Percentiles rank a stretch among this genome's conserved stretches.
These are phyloP conservation scores for Baccha elongata DNA, from an alignment of 2,888 invertebrate species.

Conservation along the genomic window DNA sequence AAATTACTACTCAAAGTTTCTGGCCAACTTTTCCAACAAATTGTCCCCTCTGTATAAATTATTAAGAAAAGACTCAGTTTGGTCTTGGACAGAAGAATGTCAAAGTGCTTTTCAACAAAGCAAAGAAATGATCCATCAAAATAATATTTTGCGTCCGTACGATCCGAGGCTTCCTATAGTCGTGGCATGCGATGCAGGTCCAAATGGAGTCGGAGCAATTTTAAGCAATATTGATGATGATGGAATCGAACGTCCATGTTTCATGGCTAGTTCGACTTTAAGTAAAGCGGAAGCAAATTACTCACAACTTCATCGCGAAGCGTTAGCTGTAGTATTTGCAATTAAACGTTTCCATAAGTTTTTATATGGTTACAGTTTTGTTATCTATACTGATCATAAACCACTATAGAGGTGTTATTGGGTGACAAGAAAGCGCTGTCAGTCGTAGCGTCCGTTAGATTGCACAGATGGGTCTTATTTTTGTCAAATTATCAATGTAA, in stretches of 20 bases:
- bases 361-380: conserved; percentile 26
- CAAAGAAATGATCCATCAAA: conserved; percentile 9
- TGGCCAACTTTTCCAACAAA: conserved; percentile 8
- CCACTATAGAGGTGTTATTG: conserved; percentile 45
- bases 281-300: background rate
- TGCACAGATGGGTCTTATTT: conserved; percentile 61
- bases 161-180: conserved; percentile 16
- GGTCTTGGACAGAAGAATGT: conserved; percentile 4
- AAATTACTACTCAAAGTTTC: background rate
- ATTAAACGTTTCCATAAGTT: conserved; percentile 4
- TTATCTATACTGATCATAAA: conserved; percentile 56
- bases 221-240: conserved; percentile 11
- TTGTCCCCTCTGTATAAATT: conserved; percentile 1
- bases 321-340: conserved; percentile 3
- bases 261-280: background rate
- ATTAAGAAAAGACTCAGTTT: conserved; percentile 6
- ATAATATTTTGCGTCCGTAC: conserved; percentile 15
- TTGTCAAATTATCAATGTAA: conserved; percentile 56
- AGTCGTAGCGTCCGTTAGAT: conserved; percentile 46
- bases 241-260: conserved; percentile 16
- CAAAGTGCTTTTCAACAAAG: conserved; percentile 3
- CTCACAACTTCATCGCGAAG: background rate
- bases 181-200: conserved; percentile 16
- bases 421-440: conserved; percentile 59
- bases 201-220: conserved; percentile 20